Evolutionary conservation across 2,113 vertebrate genomes (phyloP).

Genomic region (Hipposideros armiger): DNA sequence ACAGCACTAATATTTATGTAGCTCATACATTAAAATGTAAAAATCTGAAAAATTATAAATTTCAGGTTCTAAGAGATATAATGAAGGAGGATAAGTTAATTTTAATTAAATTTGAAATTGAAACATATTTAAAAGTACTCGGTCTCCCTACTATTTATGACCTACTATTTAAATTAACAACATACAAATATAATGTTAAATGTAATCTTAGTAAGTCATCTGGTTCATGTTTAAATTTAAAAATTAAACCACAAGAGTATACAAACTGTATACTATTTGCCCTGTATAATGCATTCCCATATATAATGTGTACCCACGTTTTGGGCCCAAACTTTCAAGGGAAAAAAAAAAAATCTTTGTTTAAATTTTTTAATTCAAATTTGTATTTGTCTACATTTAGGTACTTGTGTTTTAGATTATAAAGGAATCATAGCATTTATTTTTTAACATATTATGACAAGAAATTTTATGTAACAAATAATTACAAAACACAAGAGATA

Average conservation of each 20-base stretch:
- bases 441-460: too few species aligned
- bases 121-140: slow-evolving; percentile 43
- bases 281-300: too few species aligned
- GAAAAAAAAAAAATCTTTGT: too few species aligned
- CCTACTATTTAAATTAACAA: slow-evolving; percentile 36
- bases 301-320: too few species aligned
- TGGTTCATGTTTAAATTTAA: slow-evolving; percentile 28
- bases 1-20: neutral
- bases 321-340: too few species aligned
- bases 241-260: slow-evolving; percentile 1
- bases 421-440: too few species aligned
- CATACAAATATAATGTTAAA: slow-evolving; percentile 34
- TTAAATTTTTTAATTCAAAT: too few species aligned
- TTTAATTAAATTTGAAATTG: slow-evolving; percentile 50
- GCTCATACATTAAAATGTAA: slow-evolving; percentile 22
- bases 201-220: slow-evolving; percentile 1
- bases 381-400: too few species aligned
- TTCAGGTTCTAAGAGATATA: slow-evolving; percentile 33
- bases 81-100: neutral
- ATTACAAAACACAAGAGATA: too few species aligned
- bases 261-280: neutral
- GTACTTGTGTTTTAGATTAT: too few species aligned
- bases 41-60: neutral
- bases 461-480: too few species aligned
- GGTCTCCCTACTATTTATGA: neutral